These are phyloP conservation scores for Bradypus variegatus DNA, from an alignment of 2,797 vertebrate species.

Conservation along the genomic window DNA sequence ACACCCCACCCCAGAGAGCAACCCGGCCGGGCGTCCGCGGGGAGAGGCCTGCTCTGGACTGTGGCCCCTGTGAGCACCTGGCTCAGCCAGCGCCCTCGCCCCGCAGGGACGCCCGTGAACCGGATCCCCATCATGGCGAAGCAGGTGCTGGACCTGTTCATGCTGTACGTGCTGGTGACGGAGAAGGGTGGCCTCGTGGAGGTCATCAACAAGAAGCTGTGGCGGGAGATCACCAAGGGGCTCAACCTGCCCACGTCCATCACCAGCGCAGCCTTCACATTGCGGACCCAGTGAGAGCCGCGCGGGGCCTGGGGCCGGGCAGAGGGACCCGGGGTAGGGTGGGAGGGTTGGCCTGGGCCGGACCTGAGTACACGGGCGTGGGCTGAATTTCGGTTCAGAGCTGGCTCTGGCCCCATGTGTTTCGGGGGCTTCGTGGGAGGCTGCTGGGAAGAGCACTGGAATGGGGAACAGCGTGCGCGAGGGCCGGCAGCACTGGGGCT, in stretches of 20 bases:
- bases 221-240: constrained; percentile 98
- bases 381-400: too few species aligned
- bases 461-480: not conserved
- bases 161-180: constrained; percentile 94
- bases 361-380: too few species aligned
- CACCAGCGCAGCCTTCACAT: constrained; percentile 97
- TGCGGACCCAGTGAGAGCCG: constrained; percentile 91
- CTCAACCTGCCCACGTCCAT: constrained; percentile 97
- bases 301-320: accelerated
- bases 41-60: too few species aligned
- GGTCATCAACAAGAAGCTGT: constrained; percentile 98
- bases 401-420: not conserved
- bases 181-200: constrained; percentile 97
- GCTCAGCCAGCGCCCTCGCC: not conserved
- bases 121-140: constrained; percentile 99
- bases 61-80: accelerated
- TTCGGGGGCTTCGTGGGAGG: not conserved
- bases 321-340: not conserved
- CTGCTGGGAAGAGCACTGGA: not conserved
- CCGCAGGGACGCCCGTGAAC: constrained; percentile 92
- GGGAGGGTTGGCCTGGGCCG: too few species aligned
- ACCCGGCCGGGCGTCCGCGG: too few species aligned
- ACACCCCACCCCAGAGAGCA: too few species aligned
- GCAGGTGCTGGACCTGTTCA: constrained; percentile 96
- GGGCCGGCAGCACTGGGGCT: too few species aligned